Evolutionary conservation across 2,797 vertebrate species (phyloP), one percentile per base, ranked within the genome.

Genomic region (Iguana delicatissima): DNA sequence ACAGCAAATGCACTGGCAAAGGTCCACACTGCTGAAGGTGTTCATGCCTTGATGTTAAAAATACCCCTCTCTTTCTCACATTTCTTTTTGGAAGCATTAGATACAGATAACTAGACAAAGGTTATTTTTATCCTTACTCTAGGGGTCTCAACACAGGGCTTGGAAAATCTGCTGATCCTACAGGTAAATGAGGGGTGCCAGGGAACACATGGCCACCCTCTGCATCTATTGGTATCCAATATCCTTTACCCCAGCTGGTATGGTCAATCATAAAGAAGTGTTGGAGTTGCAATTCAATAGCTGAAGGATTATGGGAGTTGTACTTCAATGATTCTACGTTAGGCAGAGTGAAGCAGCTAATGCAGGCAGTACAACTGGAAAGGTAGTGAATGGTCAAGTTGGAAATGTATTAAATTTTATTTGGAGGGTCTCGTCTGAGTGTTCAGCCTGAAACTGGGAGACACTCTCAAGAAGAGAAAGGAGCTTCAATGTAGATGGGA

Each of bases 31-130:
- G 85, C 42, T 38, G 80, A 72, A 87, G 81, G 7, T 88, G 64
- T 52, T 35, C 22, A n/a, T 90, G 87, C 69, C 74, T 94, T 80
- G 93, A 89, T 91, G 93, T 95, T 92, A 87, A 83, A 89, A 92
- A 46, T 12, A 85, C 6, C 57, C 20, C 20, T 50, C 38, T 13
- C 67, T 85, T 64, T 93, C 64, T 85, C 14, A 91, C 18, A 91
- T 91, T 91, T 3, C 1, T 91, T 2, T 84, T 46, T 46, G 55
- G 22, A 84, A 42, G 24, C 83, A 81, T 6, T 73, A n/a, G 55
- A 62, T 55, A 62, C 0, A 89, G 79, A 86, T 88, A 74, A 0
- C 0, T 76, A 42, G 10, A 85, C 81, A 32, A 0, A 85, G 80
- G 10, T 1, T 90, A 22, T 80, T 90, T 90, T 87, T 89, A 84